Conservation (phyloP, 2,888 invertebrate species). For the Myopa tessellatipennis region DNA sequence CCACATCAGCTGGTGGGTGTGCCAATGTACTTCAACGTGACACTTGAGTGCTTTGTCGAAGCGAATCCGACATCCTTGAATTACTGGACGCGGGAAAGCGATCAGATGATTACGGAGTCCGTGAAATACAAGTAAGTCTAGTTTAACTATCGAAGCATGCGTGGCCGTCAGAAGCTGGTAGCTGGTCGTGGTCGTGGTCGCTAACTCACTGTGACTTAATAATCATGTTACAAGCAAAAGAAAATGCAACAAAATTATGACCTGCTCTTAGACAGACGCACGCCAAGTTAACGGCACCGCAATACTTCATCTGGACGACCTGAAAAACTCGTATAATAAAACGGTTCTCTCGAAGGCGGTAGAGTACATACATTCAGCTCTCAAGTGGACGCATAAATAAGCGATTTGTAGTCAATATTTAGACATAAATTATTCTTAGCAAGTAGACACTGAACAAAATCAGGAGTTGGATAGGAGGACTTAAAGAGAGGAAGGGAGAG, state of each 20-base stretch:
- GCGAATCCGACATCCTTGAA: conserved; percentile 91
- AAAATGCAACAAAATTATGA: neutral
- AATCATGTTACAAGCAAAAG: neutral
- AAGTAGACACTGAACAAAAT: neutral
- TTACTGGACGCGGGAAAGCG: conserved; percentile 89
- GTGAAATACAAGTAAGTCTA: conserved; percentile 76
- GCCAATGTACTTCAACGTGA: conserved; percentile 84
- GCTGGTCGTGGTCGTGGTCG: neutral
- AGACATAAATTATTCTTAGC: neutral
- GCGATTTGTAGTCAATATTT: neutral
- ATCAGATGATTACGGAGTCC: conserved; percentile 89
- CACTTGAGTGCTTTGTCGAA: conserved; percentile 89
- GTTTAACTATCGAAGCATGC: neutral
- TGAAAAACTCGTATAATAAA: conserved; percentile 11
- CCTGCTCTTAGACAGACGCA: neutral
- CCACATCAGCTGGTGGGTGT: conserved; percentile 91
- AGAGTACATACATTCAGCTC: neutral
- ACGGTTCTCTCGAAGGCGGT: neutral
- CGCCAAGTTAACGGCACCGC: neutral
- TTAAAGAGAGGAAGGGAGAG: no score
- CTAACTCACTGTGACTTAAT: neutral
- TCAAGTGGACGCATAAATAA: neutral
- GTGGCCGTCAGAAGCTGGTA: neutral
- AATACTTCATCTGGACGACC: neutral
- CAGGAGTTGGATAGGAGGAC: no score